Evolutionary conservation across 2,888 invertebrate species (phyloP).

Genomic region (Choristoneura rosaceana): DNA sequence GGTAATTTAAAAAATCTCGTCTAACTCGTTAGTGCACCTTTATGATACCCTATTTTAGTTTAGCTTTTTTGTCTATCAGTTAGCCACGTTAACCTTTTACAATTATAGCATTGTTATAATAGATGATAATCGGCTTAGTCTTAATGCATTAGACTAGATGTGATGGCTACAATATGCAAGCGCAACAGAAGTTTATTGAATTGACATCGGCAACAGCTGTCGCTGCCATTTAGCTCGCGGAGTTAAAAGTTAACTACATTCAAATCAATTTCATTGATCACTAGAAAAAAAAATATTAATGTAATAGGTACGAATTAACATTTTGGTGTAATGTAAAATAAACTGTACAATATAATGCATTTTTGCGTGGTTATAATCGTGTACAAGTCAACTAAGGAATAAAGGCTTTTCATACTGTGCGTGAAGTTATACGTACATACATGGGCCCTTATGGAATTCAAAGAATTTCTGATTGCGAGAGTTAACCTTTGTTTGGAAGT

Average conservation of each 20-base stretch:
- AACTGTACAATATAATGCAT: too few relatives aligned
- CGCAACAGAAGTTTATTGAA: slow-evolving; percentile 46
- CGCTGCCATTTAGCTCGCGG: background rate
- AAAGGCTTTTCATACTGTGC: background rate
- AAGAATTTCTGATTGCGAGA: background rate
- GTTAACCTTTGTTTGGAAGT: background rate
- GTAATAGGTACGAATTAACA: too few relatives aligned
- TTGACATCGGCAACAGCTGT: slow-evolving; percentile 42
- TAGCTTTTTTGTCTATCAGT: too few relatives aligned
- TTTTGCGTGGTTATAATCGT: too few relatives aligned
- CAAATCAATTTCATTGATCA: slow-evolving; percentile 18
- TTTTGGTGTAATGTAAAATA: too few relatives aligned
- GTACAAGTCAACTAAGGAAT: too few relatives aligned
- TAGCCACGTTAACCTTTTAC: too few relatives aligned
- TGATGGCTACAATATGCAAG: background rate
- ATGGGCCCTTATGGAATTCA: background rate
- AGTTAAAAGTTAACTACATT: background rate
- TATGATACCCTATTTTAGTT: too few relatives aligned
- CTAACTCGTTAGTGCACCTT: too few relatives aligned
- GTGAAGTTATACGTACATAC: background rate
- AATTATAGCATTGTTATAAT: background rate
- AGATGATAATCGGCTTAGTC: background rate
- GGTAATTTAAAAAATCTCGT: too few relatives aligned
- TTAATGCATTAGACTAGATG: background rate
- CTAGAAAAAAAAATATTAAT: background rate